Evolutionary conservation across 2,888 invertebrate genomes (phyloP), one percentile per base, ranked within the genome.

Genomic region (Linnaemya tessellans): DNA sequence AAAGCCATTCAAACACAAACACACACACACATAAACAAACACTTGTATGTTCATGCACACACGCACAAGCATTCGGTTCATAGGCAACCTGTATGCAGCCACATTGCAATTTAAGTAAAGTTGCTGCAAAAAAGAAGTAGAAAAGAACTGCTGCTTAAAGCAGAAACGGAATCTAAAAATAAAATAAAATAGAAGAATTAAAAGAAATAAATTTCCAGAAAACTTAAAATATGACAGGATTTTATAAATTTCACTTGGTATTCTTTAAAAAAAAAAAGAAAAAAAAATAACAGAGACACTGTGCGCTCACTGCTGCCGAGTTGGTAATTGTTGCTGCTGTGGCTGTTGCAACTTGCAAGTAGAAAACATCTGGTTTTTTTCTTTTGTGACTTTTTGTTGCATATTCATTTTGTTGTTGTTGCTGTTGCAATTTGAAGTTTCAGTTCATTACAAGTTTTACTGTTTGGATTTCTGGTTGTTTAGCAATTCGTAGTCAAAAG

Each of bases 381-480:
- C 22, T 38, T 13, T 62, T 74, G 78, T 51, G 70, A 51, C 51
- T 58, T 60, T 30, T 30, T 30, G 30, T 30, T 30, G 30, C 4
- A 5, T 30, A 30, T 5, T 30, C 30, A 30, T 5, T 5, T 56
- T 60, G 4, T 65, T 58, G 65, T 73, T 67, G 43, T 46, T 56
- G 73, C 65, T 30, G 4, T 46, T 56, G 73, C 65, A 49, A 60
- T 78, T 67, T 54, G 43, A 71, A 75, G 64, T 68, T 79, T 78
- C 38, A 67, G 77, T 84, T 78, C 35, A 62, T 78, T 78, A 78
- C 81, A 78, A 73, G 78, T 84, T 84, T 80, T 75, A 65, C 65
- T 70, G 70, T 75, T 80, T 43, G 30, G 77, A 71, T 73, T 80
- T 73, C 80, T 80, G 80, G 38, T 71, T 80, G 80, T 30, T 64